These are phyloP conservation scores for Euspilapteryx auroguttella DNA, from an alignment of 2,888 invertebrate species.

Conservation along the genomic window DNA sequence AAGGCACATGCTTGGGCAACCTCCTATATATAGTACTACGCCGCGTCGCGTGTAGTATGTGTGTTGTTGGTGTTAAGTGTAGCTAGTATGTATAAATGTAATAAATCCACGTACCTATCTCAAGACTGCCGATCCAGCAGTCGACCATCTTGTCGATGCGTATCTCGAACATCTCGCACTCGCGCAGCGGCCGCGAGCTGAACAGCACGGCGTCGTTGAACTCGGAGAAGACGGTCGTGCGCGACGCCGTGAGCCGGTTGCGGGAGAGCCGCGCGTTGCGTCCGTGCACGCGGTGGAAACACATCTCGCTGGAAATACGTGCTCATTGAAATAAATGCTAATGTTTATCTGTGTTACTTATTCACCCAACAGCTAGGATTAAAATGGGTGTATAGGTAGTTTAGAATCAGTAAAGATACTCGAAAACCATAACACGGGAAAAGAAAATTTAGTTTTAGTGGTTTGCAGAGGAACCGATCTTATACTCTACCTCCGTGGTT, in stretches of 20 bases:
- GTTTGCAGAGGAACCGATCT: no score
- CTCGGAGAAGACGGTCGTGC: constrained; percentile 86
- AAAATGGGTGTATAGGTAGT: constrained; percentile 1
- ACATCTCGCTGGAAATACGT: constrained; percentile 64
- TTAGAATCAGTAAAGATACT: no score
- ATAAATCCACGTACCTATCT: no score
- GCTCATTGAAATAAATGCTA: background rate
- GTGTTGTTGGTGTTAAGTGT: no score
- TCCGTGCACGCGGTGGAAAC: constrained; percentile 89
- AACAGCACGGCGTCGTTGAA: constrained; percentile 95
- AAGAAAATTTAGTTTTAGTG: no score
- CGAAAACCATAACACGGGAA: no score
- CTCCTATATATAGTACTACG: no score
- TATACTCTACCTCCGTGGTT: no score
- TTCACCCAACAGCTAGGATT: background rate
- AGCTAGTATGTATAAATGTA: no score
- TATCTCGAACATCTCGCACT: constrained; percentile 92
- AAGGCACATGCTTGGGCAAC: no score
- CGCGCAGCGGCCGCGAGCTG: constrained; percentile 82
- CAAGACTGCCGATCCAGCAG: constrained; percentile 91
- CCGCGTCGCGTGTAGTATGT: no score
- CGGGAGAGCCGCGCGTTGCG: constrained; percentile 85
- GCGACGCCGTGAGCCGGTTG: constrained; percentile 81
- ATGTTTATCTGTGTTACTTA: no score
- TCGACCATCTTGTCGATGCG: constrained; percentile 88